phyloP scores from a whole-genome alignment of 1,140 invertebrate genomes.

The Drosophila willistoni region DNA sequence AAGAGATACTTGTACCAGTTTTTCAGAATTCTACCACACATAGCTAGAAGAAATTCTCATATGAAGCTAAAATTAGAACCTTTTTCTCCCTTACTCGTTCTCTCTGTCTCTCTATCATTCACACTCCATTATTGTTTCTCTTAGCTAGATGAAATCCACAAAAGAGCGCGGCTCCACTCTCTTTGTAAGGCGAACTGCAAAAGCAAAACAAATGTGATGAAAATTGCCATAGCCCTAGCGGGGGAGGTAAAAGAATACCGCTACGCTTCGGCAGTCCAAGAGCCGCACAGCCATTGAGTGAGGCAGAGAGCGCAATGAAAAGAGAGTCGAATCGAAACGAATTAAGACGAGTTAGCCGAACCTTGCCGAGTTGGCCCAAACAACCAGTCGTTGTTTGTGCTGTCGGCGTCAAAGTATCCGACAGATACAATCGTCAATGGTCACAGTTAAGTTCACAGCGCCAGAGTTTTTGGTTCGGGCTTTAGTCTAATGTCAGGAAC shows the following conservation, averaged over 20 bases:
- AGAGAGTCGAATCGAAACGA: neutral
- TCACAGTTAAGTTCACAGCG: slow-evolving; percentile 53
- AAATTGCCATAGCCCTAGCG: slow-evolving; percentile 47
- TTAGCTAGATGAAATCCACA: slow-evolving; percentile 63
- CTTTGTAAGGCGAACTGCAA: slow-evolving; percentile 63
- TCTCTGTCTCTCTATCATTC: neutral
- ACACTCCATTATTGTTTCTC: slow-evolving; percentile 28
- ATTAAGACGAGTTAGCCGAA: neutral
- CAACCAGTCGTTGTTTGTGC: slow-evolving; percentile 62
- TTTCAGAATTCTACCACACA: slow-evolving; percentile 13
- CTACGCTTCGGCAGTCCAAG: slow-evolving; percentile 55
- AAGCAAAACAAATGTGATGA: slow-evolving; percentile 79
- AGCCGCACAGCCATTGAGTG: slow-evolving; percentile 17
- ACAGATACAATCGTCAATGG: slow-evolving; percentile 37
- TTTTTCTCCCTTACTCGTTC: neutral
- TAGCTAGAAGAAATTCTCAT: neutral
- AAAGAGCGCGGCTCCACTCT: slow-evolving; percentile 26
- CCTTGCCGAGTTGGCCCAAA: slow-evolving; percentile 38
- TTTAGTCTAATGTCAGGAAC: slow-evolving; percentile 79
- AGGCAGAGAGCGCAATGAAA: neutral
- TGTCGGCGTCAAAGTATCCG: slow-evolving; percentile 46
- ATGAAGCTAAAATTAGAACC: slow-evolving; percentile 23
- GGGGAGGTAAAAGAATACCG: slow-evolving; percentile 46
- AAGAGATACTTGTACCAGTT: slow-evolving; percentile 40
- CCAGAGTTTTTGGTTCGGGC: slow-evolving; percentile 57